These are phyloP conservation scores for Aleiodes sp. DNA, from an alignment of 1,140 invertebrate genomes.

Conservation along the genomic window DNA sequence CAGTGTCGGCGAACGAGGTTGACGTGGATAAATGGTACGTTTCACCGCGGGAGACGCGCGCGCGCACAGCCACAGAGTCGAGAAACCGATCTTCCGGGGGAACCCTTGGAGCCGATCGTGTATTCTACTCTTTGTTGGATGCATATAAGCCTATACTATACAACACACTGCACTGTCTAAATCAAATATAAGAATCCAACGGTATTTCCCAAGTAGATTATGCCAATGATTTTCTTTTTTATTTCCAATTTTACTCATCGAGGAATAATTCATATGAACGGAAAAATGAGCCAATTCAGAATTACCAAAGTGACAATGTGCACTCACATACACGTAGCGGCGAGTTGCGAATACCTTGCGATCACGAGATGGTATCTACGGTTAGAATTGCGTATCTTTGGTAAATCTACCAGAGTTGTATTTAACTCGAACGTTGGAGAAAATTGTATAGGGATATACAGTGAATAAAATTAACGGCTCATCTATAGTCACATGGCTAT, in stretches of 20 bases:
- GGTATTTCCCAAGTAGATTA: too few species aligned
- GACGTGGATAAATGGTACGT: slow-evolving; percentile 64
- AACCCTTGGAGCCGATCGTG: background rate
- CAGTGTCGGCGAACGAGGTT: slow-evolving; percentile 61
- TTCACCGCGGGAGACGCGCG: slow-evolving; percentile 54
- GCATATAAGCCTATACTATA: background rate
- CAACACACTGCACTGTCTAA: too few species aligned
- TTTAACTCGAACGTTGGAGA: slow-evolving; percentile 1
- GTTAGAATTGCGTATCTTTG: background rate
- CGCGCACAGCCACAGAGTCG: slow-evolving; percentile 45
- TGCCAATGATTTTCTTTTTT: too few species aligned
- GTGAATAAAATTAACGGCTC: slow-evolving; percentile 17
- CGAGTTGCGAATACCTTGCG: background rate
- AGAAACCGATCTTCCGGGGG: slow-evolving; percentile 55
- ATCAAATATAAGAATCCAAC: too few species aligned
- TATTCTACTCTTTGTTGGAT: slow-evolving; percentile 2
- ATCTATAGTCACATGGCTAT: slow-evolving; percentile 16
- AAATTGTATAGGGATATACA: background rate
- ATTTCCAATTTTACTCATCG: too few species aligned
- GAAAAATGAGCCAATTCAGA: slow-evolving; percentile 2
- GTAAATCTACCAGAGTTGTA: slow-evolving; percentile 15
- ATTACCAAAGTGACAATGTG: background rate
- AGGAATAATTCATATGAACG: too few species aligned
- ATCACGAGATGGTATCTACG: slow-evolving; percentile 13
- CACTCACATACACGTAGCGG: background rate